Evolutionary conservation across 2,113 vertebrate species (phyloP).

Genomic region (Malurus alboscapulatus): DNA sequence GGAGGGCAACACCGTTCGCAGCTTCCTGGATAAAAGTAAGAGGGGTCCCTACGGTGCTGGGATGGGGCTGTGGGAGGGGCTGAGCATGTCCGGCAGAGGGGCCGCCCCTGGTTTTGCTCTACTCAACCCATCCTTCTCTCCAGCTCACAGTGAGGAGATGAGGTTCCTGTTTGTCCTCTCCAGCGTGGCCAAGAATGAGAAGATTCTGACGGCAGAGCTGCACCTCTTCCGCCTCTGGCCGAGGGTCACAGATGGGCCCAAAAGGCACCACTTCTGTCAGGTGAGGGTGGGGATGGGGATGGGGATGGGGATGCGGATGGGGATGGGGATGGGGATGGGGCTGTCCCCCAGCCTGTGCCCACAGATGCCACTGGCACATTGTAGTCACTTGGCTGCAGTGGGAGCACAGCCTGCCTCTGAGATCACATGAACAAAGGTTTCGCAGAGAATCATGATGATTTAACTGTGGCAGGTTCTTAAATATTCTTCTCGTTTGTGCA

Average conservation of each 20-base stretch:
- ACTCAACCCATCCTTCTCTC: not conserved
- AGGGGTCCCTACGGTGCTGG: not conserved
- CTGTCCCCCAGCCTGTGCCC: not conserved
- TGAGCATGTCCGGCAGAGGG: accelerated
- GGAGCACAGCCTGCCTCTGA: accelerated
- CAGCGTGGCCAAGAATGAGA: constrained; percentile 81
- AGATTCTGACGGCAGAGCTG: constrained; percentile 85
- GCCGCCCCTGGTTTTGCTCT: not conserved
- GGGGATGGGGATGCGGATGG: too few relatives aligned
- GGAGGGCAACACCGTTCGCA: constrained; percentile 89
- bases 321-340: not conserved
- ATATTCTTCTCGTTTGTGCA: not conserved
- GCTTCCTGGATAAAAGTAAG: constrained; percentile 90
- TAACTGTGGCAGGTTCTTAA: not conserved
- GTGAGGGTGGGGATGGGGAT: constrained; percentile 36
- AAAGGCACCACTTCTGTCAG: constrained; percentile 86
- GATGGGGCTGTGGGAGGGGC: not conserved
- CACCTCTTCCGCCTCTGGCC: constrained; percentile 87
- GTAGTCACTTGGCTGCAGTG: not conserved
- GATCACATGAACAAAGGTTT: not conserved
- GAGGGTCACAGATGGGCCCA: constrained; percentile 8
- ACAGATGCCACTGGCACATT: not conserved
- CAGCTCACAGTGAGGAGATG: constrained; percentile 80
- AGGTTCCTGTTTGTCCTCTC: constrained; percentile 84
- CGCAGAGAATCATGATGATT: not conserved